A percentile compares a stretch with the other conserved stretches of the same genome.
Conservation (phyloP, 2,888 invertebrate genomes). For the Lampropteryx suffumata region DNA sequence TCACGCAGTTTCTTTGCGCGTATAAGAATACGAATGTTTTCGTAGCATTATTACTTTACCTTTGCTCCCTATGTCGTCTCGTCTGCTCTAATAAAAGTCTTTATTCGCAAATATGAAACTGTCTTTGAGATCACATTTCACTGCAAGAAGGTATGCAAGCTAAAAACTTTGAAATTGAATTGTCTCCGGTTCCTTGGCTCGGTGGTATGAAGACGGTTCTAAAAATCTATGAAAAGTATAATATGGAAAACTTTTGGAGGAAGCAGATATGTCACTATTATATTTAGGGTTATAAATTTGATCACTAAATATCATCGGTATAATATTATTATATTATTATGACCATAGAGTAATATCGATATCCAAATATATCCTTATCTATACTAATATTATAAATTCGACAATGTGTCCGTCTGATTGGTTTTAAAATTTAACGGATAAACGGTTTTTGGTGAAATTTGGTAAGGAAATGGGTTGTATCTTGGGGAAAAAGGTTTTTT, state of each 20-base stretch:
- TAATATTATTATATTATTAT: too few relatives aligned
- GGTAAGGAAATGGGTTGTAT: too few relatives aligned
- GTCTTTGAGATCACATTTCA: conserved; percentile 15
- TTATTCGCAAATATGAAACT: conserved; percentile 6
- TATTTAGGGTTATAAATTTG: too few relatives aligned
- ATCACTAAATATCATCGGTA: too few relatives aligned
- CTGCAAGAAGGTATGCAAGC: conserved; percentile 15
- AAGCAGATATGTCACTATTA: conserved; percentile 7
- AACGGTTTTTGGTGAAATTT: too few relatives aligned
- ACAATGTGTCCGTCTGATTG: too few relatives aligned
- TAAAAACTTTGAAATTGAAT: conserved; percentile 21
- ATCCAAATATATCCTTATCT: too few relatives aligned
- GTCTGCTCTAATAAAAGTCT: conserved; percentile 5
- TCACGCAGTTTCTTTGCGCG: not conserved
- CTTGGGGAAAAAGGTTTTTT: too few relatives aligned
- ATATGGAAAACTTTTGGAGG: not conserved
- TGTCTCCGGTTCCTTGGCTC: conserved; percentile 4
- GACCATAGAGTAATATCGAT: too few relatives aligned
- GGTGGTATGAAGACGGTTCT: conserved; percentile 19
- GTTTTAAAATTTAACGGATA: too few relatives aligned
- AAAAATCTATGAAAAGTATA: conserved; percentile 1
- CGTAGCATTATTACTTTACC: conserved; percentile 13
- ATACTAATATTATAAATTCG: too few relatives aligned
- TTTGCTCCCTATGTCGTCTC: conserved; percentile 8
- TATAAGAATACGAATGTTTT: conserved; percentile 9